phyloP scores from a whole-genome alignment of 2,797 vertebrate genomes.

The Neoniphon sammara region DNA sequence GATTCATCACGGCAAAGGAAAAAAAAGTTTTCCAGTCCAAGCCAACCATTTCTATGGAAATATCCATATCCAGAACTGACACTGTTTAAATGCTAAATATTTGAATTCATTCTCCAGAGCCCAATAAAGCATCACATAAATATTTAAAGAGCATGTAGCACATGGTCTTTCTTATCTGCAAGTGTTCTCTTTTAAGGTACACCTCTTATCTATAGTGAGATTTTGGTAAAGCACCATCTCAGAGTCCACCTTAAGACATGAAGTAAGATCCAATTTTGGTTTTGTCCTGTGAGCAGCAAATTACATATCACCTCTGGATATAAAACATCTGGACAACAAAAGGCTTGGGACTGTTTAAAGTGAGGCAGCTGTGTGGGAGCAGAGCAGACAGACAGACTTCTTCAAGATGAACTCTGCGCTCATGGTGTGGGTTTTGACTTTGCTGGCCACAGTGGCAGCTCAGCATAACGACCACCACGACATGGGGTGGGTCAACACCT shows the following conservation, averaged over 20 bases:
- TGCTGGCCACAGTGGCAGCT: slow-evolving; percentile 76
- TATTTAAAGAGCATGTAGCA: slow-evolving; percentile 42
- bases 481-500: slow-evolving; percentile 89
- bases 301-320: slow-evolving; percentile 85
- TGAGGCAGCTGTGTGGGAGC: slow-evolving; percentile 71
- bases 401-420: slow-evolving; percentile 85
- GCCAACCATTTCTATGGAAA: background rate
- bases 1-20: background rate
- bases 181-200: slow-evolving; percentile 71
- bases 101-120: slow-evolving; percentile 26
- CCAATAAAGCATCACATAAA: slow-evolving; percentile 49
- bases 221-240: slow-evolving; percentile 34
- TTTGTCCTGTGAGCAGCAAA: slow-evolving; percentile 76
- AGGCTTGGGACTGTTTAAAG: slow-evolving; percentile 81
- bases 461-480: slow-evolving; percentile 82
- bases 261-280: slow-evolving; percentile 64
- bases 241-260: slow-evolving; percentile 89
- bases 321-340: slow-evolving; percentile 93
- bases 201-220: slow-evolving; percentile 21
- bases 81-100: background rate
- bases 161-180: slow-evolving; percentile 16
- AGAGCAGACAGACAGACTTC: slow-evolving; percentile 71
- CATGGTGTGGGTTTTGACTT: slow-evolving; percentile 72
- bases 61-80: background rate
- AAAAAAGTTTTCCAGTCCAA: background rate